These are phyloP conservation scores for Bombus confusus DNA, from an alignment of 1,140 invertebrate species.

Conservation along the genomic window DNA sequence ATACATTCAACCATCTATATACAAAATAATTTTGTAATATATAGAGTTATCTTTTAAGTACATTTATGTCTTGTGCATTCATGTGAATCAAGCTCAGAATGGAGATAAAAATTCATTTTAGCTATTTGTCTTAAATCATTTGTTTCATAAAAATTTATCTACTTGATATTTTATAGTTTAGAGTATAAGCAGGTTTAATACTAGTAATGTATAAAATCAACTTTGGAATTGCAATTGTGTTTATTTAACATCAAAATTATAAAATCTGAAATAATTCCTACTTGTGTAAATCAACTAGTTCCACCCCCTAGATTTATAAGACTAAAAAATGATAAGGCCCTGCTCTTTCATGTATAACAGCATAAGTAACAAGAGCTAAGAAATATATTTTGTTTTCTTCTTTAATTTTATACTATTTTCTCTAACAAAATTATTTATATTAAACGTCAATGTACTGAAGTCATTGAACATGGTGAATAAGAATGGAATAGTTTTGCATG, in stretches of 20 bases:
- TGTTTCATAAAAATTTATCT: neutral
- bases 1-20: neutral
- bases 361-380: neutral
- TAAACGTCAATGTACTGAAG: constrained; percentile 49
- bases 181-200: constrained; percentile 1
- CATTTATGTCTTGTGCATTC: neutral
- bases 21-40: neutral
- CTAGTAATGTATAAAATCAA: neutral
- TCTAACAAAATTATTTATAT: constrained; percentile 2
- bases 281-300: neutral
- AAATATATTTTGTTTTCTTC: neutral
- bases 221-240: neutral
- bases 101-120: constrained; percentile 21
- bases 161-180: neutral
- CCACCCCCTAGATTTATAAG: neutral
- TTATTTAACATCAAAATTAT: neutral
- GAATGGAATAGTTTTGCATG: constrained; percentile 85
- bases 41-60: constrained; percentile 4
- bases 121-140: neutral
- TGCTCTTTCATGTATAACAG: neutral
- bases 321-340: neutral
- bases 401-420: constrained; percentile 9
- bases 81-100: neutral
- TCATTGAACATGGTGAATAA: constrained; percentile 72
- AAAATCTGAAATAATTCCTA: neutral